These are phyloP conservation scores for Eunapius fragilis DNA, from an alignment of 37 sponge, comb jelly and placozoan species.

Conservation along the genomic window DNA sequence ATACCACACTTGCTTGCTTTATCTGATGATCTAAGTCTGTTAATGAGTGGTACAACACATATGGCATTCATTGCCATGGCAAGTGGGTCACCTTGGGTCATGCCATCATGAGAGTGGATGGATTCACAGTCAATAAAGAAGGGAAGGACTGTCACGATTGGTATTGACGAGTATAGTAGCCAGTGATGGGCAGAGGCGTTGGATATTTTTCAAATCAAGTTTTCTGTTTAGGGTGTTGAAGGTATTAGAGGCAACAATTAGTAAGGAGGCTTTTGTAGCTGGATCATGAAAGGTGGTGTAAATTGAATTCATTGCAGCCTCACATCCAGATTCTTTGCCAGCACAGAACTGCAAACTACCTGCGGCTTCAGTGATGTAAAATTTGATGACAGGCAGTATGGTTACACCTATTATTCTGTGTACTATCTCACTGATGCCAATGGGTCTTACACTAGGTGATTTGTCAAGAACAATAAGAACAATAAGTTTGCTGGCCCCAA, in stretches of 20 bases:
- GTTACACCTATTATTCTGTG: no score
- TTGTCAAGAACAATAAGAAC: no score
- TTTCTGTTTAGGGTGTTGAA: slow-evolving; percentile 57
- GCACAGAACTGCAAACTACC: slow-evolving; percentile 57
- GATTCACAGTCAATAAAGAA: background rate
- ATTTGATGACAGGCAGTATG: slow-evolving; percentile 5
- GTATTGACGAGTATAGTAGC: no score
- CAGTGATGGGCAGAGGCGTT: no score
- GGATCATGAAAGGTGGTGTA: background rate
- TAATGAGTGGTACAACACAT: background rate
- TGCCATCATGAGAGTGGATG: slow-evolving; percentile 6
- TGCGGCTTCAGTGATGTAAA: slow-evolving; percentile 38
- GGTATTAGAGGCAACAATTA: slow-evolving; percentile 39
- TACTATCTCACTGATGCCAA: no score
- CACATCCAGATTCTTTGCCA: slow-evolving; percentile 48
- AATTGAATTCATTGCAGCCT: slow-evolving; percentile 49
- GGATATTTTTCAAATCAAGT: slow-evolving; percentile 37
- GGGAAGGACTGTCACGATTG: no score
- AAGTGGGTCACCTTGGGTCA: slow-evolving; percentile 10
- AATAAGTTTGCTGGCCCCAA: no score
- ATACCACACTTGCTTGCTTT: no score
- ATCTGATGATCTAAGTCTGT: background rate
- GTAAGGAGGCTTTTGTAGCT: background rate
- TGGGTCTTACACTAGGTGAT: no score
- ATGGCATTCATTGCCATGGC: slow-evolving; percentile 19